Percentiles rank a stretch among this genome's conserved stretches.
These are phyloP conservation scores for Brachypalpus laphriformis DNA, from an alignment of 2,888 invertebrate genomes.

Conservation along the genomic window DNA sequence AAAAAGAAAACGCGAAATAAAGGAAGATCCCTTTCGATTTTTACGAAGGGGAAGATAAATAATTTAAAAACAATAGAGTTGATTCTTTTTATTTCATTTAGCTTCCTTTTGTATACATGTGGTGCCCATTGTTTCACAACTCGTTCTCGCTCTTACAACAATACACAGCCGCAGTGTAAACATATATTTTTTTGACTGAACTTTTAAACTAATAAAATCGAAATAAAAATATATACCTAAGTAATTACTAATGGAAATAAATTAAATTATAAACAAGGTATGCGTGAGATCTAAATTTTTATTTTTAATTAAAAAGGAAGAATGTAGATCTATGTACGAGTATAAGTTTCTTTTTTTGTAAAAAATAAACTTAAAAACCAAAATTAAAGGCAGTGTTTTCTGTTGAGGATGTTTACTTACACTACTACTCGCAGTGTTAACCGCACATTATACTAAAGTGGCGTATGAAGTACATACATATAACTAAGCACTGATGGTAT, in stretches of 20 bases:
- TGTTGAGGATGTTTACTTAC: not conserved
- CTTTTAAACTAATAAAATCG: conserved; percentile 41
- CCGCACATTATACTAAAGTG: too few relatives aligned
- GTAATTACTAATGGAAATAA: conserved; percentile 29
- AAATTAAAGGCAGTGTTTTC: not conserved
- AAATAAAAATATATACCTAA: conserved; percentile 33
- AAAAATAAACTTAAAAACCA: conserved; percentile 59
- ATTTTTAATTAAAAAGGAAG: conserved; percentile 26
- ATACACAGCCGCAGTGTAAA: conserved; percentile 11
- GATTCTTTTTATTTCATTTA: conserved; percentile 28
- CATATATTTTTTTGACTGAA: conserved; percentile 54
- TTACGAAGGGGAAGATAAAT: conserved; percentile 79
- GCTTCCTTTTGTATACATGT: conserved; percentile 3
- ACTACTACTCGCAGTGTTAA: too few relatives aligned
- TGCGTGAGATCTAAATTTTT: conserved; percentile 44
- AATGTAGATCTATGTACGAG: conserved; percentile 36
- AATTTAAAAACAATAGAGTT: conserved; percentile 28
- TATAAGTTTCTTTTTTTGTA: conserved; percentile 59
- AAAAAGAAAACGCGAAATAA: conserved; percentile 51
- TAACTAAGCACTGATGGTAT: too few relatives aligned
- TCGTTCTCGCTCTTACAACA: conserved; percentile 35
- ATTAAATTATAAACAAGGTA: conserved; percentile 30
- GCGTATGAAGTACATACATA: too few relatives aligned
- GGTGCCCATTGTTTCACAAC: conserved; percentile 7
- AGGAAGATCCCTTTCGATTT: conserved; percentile 78